Base-by-base conservation (phyloP, 1,140 invertebrate species). In the Branchinecta lynchi region DNA sequence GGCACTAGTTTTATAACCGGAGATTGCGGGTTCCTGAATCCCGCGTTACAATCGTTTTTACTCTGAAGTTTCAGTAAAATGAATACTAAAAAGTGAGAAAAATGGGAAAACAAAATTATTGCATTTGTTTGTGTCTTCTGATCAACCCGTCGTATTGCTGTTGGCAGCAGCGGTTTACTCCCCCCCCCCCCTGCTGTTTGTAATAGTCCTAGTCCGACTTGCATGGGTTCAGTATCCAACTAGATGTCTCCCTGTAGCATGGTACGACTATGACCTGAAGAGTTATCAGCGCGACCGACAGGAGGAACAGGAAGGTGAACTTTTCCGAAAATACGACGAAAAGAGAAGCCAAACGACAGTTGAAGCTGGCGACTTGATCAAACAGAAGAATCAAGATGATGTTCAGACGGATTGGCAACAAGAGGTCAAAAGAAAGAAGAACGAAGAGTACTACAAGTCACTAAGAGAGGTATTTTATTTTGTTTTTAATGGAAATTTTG, bases 191-290 rank as follows among this genome's bases (percentile, higher is more conserved):
- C 32, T 32, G 32, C 32, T 5, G 32, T 32, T 32, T 32, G 32
- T 32, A 3, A 32, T 32, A 32, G 32, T 32, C 32, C 32, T 5
- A 32, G 32, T 32, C 32, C 32, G 1, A 32, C 5, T 32, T 32
- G 32, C 32, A 32, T 32, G 32, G 32, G 32, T 32, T 32, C 32
- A 32, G 32, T 32, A 32, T 32, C 32, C 32, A 32, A 32, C 32
- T 66, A 66, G 68, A 72, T 68, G 32, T 74, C 69, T 71, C 71
- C 72, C 76, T 79, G 75, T 82, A 94, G 92, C 92, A 69, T 94
- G 92, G 91, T 94, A 95, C 81, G 92, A 95, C 82, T 84, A 85
- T 76, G 90, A 89, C 76, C 84, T 91, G 75, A 84, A 86, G 73
- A 85, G 86, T 77, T 93, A 92, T 78, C 90, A 93, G 78, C 83